Evolutionary conservation across 2,113 vertebrate species (phyloP).

Genomic region (Aythya baeri): DNA sequence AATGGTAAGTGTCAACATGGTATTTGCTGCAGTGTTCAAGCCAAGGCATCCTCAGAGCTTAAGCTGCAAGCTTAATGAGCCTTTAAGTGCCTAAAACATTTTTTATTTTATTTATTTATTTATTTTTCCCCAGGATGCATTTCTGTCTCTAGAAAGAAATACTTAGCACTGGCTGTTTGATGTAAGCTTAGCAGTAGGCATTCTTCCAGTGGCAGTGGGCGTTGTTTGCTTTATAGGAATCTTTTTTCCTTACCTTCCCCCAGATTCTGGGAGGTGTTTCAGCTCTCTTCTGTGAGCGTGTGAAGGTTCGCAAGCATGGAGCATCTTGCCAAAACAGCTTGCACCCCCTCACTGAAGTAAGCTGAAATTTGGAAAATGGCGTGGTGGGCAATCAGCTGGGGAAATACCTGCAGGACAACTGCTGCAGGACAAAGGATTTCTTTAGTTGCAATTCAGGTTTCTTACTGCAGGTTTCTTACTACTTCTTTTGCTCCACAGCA

Average conservation of each 20-base stretch:
- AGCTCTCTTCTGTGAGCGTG: background rate
- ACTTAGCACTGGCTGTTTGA: conserved; percentile 23
- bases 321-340: background rate
- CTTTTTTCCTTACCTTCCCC: background rate
- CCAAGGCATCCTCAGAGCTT: conserved; percentile 23
- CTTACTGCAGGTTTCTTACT: background rate
- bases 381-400: background rate
- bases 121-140: conserved; percentile 9
- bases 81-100: background rate
- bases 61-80: conserved; percentile 31
- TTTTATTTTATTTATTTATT: background rate
- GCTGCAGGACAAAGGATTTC: background rate
- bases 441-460: background rate
- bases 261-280: conserved; percentile 16
- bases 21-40: background rate
- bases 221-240: conserved; percentile 21
- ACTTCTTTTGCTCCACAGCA: background rate
- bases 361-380: background rate
- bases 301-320: background rate
- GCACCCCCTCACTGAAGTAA: background rate
- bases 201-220: conserved; percentile 12
- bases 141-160: conserved; percentile 20
- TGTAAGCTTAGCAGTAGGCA: conserved; percentile 10
- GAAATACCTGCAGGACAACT: background rate
- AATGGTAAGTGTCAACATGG: background rate